Base-by-base conservation (phyloP, 2,113 vertebrate species). In the Hucho hucho region DNA sequence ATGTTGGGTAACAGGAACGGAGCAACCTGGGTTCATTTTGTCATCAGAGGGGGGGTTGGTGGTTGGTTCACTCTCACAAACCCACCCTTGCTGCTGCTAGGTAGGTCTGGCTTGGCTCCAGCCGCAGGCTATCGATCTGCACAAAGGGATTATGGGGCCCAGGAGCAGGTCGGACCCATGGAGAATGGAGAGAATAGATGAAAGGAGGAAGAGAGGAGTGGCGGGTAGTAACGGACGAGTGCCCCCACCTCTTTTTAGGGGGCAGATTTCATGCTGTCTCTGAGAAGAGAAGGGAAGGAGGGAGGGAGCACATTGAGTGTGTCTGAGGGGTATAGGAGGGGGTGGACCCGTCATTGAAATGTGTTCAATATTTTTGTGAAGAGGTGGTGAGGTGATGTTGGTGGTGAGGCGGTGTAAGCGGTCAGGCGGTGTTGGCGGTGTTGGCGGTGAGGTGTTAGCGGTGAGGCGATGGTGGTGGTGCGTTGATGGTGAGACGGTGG, bases 331-430 rank as follows among this genome's bases (percentile, higher is more conserved):
- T 46, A 28, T 70, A 76, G 67, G 71, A 72, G 53, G 58, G 68
- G 74, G 56, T 63, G 72, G 46, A 70, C 72, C 32, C 49, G 71
- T 72, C 73, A 68, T 76, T 86, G 84, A 84, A 87, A 86, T 76
- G 85, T 86, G 86, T 89, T 85, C 87, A 88, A 91, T 85, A 86
- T 86, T 89, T 80, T 86, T 81, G 78, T 73, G 76, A 73, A 67
- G 75, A 14, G 61, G 86, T 77, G 84, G 43, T 46, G n/a, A n/a
- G n/a, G n/a, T 32, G 29, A 6, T 32, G 32, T 32, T 32, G 32
- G 32, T 32, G 32, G 32, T 32, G 29, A 29, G 25, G 25, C 25
- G 25, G 25, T 26, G 25, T 26, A 1, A 2, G 25, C 2, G 25
- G 25, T 26, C 1, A 26, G 25, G 25, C 25, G 25, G 25, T 26